Conservation (phyloP, 1,140 invertebrate genomes). For the Drusus annulatus region DNA sequence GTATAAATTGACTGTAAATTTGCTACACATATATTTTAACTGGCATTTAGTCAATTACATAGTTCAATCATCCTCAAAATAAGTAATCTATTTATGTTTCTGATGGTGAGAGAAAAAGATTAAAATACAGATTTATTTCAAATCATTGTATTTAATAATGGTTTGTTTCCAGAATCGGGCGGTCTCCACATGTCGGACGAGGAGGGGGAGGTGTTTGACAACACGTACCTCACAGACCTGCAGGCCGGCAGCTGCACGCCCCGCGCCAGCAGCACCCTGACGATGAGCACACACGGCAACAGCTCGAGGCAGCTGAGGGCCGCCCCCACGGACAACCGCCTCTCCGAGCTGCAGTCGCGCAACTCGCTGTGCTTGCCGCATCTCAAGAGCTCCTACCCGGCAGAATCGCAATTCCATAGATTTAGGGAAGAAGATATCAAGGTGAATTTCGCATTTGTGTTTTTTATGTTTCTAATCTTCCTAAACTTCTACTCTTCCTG, state of each 20-base stretch:
- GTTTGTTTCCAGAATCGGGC: slow-evolving; percentile 63
- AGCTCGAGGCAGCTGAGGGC: too few relatives aligned
- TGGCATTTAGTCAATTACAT: too few relatives aligned
- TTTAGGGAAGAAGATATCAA: slow-evolving; percentile 84
- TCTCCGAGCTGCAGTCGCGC: slow-evolving; percentile 82
- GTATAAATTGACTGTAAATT: too few relatives aligned
- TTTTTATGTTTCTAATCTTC: too few relatives aligned
- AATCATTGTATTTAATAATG: too few relatives aligned
- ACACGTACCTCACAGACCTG: slow-evolving; percentile 80
- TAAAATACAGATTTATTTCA: too few relatives aligned
- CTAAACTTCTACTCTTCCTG: too few relatives aligned
- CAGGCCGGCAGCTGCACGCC: slow-evolving; percentile 64
- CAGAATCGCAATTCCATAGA: slow-evolving; percentile 82
- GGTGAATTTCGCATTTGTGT: slow-evolving; percentile 68
- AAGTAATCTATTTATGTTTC: too few relatives aligned
- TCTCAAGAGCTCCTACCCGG: slow-evolving; percentile 90
- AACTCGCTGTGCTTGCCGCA: slow-evolving; percentile 92
- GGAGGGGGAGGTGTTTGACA: slow-evolving; percentile 86
- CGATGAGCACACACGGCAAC: too few relatives aligned
- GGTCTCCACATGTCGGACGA: slow-evolving; percentile 85
- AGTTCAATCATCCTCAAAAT: too few relatives aligned
- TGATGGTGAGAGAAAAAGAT: too few relatives aligned
- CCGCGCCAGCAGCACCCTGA: slow-evolving; percentile 29
- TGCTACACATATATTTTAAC: too few relatives aligned
- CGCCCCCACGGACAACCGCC: slow-evolving; percentile 52